Evolutionary conservation across 2,888 invertebrate genomes (phyloP), one percentile per base, ranked within the genome.

Genomic region (Creontiades dilutus): DNA sequence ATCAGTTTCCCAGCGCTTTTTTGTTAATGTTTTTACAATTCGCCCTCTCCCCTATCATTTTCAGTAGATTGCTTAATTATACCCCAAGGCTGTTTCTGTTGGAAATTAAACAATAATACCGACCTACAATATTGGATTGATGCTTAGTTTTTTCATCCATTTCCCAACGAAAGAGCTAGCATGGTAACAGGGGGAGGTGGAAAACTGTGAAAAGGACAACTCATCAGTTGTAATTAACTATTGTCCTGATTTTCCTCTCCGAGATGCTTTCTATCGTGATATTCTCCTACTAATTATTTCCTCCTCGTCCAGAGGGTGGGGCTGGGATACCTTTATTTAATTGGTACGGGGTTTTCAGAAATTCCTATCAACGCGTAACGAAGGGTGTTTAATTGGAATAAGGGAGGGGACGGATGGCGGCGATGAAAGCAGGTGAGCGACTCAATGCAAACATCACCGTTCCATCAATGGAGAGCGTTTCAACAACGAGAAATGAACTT

Each of bases 331-430:
- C 61, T n/a, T 61, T 14, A 61, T 61, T 61, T 61, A 61, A 61
- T 61, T 61, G 61, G 61, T 16, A 61, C 61, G 9, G 61, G 61
- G 61, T 61, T 61, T 61, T 19, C n/a, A 61, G 16, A 61, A 61
- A 19, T 61, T 19, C 61, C 61, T 19, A 19, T 61, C 16, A 61
- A 61, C 61, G 61, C 16, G 61, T 61, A 61, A 61, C 61, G 61
- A 61, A 61, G n/a, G 61, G 61, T 19, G 61, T 16, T 52, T 52
- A n/a, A 61, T n/a, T 61, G 14, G 61, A 61, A 61, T n/a, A n/a
- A 19, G 19, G 61, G 61, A n/a, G 61, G n/a, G 9, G n/a, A 61
- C 3, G 61, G n/a, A n/a, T 11, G 61, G 19, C n/a, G 19, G 2
- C 52, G 3, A 37, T 4, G 52, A 9, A 9, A 19, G 14, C 61